Base-by-base conservation (phyloP, 2,797 vertebrate species). In the Gymnoscopelus braueri region DNA sequence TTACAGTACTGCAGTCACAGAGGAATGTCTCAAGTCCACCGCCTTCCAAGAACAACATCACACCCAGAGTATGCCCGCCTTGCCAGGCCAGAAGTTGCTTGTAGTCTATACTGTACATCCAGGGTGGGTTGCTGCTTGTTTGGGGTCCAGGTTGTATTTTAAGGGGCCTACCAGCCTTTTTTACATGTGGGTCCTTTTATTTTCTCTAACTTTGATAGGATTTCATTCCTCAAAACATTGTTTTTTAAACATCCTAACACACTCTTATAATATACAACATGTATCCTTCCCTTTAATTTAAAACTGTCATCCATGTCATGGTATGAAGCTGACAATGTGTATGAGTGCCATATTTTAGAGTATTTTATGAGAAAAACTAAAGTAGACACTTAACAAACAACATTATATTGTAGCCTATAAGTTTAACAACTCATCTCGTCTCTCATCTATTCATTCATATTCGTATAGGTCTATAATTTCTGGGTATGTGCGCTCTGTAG, bases 31-130 rank as follows among this genome's bases (percentile, higher is more conserved):
- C 48, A 68, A 74, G 5, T 50, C 69, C 48, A 48, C 39, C 26
- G 39, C 67, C 49, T 39, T 85, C 86, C 86, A 89, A 88, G 70
- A 88, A 79, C 88, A 88, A 73, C 80, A 84, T 32, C 61, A 23
- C 57, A 26, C 52, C 51, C 60, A 71, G 62, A 44, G 39, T 2
- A 10, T 70, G 63, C 61, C 58, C 14, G 47, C 32, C 1, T 47
- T 19, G 83, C 71, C 84, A 78, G 51, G 56, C 32, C 55, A 65
- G 71, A 67, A 44, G 39, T 44, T 8, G 7, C 39, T 44, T 44
- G 39, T 39, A 39, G 8, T 6, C 39, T 6, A 39, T 29, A 6
- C 39, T 39, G 9, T 10, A 10, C 51, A 59, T 78, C 71, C 64
- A 61, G 50, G 51, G 67, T 74, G 69, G 48, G 57, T 50, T 58